Evolutionary conservation across 92 coral and sea anemone species (phyloP).

Genomic region (Muricea muricata): DNA sequence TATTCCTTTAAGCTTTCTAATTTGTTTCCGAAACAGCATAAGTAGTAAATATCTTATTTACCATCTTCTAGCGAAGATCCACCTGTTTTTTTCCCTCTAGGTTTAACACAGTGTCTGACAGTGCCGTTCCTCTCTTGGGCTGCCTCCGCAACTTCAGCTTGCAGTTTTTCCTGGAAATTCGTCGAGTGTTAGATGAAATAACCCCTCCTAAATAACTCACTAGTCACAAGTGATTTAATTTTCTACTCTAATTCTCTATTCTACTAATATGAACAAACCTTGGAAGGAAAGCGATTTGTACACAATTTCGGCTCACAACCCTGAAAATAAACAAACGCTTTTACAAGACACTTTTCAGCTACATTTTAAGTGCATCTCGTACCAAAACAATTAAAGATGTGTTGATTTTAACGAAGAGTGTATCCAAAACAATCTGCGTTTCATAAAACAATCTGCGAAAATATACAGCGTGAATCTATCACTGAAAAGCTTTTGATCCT

Average conservation of each 20-base stretch:
- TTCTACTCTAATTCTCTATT: not conserved
- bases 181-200: not conserved
- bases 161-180: conserved; percentile 21
- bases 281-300: conserved; percentile 71
- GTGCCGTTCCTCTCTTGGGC: conserved; percentile 22
- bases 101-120: conserved; percentile 33
- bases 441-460: too few species aligned
- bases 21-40: too few species aligned
- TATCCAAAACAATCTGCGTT: too few species aligned
- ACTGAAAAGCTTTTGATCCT: too few species aligned
- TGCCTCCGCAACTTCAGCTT: conserved; percentile 11
- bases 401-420: too few species aligned
- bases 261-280: conserved; percentile 55
- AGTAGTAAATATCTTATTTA: not conserved
- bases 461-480: too few species aligned
- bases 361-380: too few species aligned
- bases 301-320: conserved; percentile 53
- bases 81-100: not conserved
- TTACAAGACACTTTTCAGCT: too few species aligned
- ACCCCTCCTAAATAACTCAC: not conserved
- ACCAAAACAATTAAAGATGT: too few species aligned
- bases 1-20: too few species aligned
- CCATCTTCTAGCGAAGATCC: not conserved
- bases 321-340: not conserved
- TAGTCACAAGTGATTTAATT: too few species aligned